Evolutionary conservation across 2,797 vertebrate genomes (phyloP), one percentile per base, ranked within the genome.

Genomic region (Macropodus opercularis): DNA sequence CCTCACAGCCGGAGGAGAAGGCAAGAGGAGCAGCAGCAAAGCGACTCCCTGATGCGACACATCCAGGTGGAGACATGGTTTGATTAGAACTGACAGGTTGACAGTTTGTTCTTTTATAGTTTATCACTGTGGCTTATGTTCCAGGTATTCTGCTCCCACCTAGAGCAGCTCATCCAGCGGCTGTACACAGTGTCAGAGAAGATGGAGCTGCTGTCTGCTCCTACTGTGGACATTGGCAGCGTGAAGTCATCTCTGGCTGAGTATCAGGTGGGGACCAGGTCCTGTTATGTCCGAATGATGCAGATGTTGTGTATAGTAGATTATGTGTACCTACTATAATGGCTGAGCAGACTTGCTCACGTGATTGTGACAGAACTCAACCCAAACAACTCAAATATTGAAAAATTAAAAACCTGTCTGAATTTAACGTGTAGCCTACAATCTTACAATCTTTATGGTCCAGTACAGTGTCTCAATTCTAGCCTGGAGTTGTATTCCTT

Each of bases 111-210:
- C n/a, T n/a, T n/a, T n/a, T n/a, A n/a, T n/a, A n/a, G n/a, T n/a
- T 31, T 8, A 5, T 17, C 11, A 21, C 4, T 13, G 4, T 40
- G 19, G 14, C 46, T 59, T 69, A 18, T 67, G 32, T 66, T 62
- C 15, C 70, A 98, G 97, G 84, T 85, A 19, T 98, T 98, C 77
- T 95, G 94, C 79, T 90, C 88, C 77, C 94, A 95, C 74, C 89
- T 98, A 68, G 92, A 95, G 69, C 89, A 94, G 81, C 93, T 98
- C 19, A 94, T 97, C 69, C 49, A 23, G 18, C 96, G 93, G 95
- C 90, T 98, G 29, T 91, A 94, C 61, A 52, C 29, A 0, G 62
- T 95, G 0, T 92, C 83, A 1, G 90, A 94, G 10, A 69, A 87
- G 75, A 86, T 92, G 0, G 74, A 92, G 61, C 74, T 84, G 59